Base-by-base conservation (phyloP, 2,797 vertebrate species). In the Leptatherina wallacei region DNA sequence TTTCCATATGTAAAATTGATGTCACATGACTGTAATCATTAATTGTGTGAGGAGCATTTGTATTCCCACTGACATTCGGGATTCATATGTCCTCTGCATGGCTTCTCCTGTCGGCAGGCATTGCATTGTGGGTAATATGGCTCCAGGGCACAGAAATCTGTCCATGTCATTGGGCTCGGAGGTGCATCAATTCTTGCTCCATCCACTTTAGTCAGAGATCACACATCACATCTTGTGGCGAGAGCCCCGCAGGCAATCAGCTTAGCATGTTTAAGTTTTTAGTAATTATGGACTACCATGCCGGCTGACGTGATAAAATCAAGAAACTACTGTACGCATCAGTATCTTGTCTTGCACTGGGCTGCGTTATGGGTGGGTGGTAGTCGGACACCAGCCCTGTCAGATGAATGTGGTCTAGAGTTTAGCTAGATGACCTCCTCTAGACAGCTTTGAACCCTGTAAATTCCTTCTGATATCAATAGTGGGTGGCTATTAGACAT, bases 391-490 rank as follows among this genome's bases (percentile, higher is more conserved):
- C 91, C 91, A 87, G 87, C 82, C 83, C 91, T 92, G 93, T 93
- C 93, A 92, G 91, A 93, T 90, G 89, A 93, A 93, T 92, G 90
- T 82, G 83, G 82, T 89, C 89, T 73, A 24, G 90, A 93, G 93
- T 91, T 93, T 92, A 92, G 90, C 85, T 64, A 77, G 87, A 88
- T 94, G 94, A 94, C 94, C 94, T 94, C 91, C 88, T 90, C 80
- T 85, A 83, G 85, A 92, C 91, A 92, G 93, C 93, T 90, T 90
- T 94, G 93, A 92, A 92, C 93, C 89, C 89, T 91, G 89, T 85
- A 92, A 93, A 93, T 94, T 93, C 91, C 88, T 89, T 93, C 86
- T 93, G 89, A 92, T 94, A 93, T 94, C 90, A 93, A 91, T 93
- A 89, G 90, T 93, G 91, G 93, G 91, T 93, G 93, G 90, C 92